phyloP scores from a whole-genome alignment of 1,140 invertebrate genomes.

The Drosophila watanabei region DNA sequence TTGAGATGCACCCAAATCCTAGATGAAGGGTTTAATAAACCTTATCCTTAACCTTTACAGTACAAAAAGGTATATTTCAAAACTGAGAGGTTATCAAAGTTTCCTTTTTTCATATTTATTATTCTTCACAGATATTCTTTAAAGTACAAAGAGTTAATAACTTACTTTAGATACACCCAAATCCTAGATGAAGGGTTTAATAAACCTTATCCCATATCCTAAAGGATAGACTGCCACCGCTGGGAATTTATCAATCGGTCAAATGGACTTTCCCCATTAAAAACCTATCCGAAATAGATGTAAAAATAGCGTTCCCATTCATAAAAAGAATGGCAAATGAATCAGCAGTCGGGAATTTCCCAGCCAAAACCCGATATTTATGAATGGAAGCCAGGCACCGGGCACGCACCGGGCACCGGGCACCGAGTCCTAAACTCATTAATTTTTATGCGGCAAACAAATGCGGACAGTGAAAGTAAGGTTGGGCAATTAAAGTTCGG shows the following conservation, averaged over 20 bases:
- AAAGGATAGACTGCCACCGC: neutral
- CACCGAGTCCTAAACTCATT: constrained; percentile 56
- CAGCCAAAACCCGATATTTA: constrained; percentile 40
- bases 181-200: too few relatives aligned
- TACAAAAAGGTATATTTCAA: too few relatives aligned
- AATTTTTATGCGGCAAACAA: constrained; percentile 69
- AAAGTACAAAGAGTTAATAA: too few relatives aligned
- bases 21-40: neutral
- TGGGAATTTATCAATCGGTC: constrained; percentile 21
- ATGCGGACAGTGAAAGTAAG: constrained; percentile 69
- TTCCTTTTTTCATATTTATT: neutral
- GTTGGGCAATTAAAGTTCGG: constrained; percentile 70
- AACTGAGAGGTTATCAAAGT: too few relatives aligned
- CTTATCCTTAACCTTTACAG: too few relatives aligned
- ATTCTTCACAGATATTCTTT: neutral
- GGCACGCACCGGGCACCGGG: neutral
- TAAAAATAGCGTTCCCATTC: constrained; percentile 55
- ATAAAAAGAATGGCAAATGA: constrained; percentile 42
- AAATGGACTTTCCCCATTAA: constrained; percentile 68
- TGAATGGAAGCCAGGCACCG: constrained; percentile 59
- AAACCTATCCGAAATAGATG: constrained; percentile 56
- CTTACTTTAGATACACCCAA: neutral
- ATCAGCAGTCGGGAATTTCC: constrained; percentile 56
- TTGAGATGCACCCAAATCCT: neutral
- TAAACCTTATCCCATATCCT: neutral